phyloP scores from a whole-genome alignment of 30 jellyfish, hydroid and myxozoan genomes.

The Hydra vulgaris region DNA sequence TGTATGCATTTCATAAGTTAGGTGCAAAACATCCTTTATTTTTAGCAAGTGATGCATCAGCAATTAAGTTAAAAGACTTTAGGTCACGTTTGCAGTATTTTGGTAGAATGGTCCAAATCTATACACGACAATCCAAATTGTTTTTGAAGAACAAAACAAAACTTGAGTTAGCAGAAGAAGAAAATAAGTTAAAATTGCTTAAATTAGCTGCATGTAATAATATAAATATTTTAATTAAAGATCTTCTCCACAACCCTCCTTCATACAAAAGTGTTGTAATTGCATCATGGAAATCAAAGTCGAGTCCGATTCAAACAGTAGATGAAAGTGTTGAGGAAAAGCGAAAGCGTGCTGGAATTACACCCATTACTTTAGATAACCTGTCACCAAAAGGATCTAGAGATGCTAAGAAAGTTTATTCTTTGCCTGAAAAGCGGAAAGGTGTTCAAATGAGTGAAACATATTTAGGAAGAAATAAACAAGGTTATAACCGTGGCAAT shows the following conservation, averaged over 20 bases:
- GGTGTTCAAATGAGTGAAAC: slow-evolving; percentile 36
- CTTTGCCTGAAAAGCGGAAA: slow-evolving; percentile 70
- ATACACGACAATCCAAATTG: slow-evolving; percentile 60
- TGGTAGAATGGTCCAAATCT: slow-evolving; percentile 80
- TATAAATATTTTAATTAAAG: slow-evolving; percentile 67
- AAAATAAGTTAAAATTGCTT: slow-evolving; percentile 54
- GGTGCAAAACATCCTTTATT: slow-evolving; percentile 57
- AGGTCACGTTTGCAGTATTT: slow-evolving; percentile 67
- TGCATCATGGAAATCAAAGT: slow-evolving; percentile 82
- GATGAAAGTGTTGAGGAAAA: slow-evolving; percentile 45
- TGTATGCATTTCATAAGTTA: slow-evolving; percentile 65
- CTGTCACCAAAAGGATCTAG: slow-evolving; percentile 37
- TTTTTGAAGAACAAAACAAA: slow-evolving; percentile 62
- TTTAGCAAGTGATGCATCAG: slow-evolving; percentile 51
- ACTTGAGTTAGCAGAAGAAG: slow-evolving; percentile 63
- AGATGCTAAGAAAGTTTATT: slow-evolving; percentile 35
- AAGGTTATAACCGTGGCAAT: slow-evolving; percentile 35
- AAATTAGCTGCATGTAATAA: slow-evolving; percentile 71
- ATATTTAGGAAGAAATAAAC: background rate
- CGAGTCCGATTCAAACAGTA: slow-evolving; percentile 14
- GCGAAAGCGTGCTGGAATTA: slow-evolving; percentile 93
- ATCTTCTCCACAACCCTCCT: slow-evolving; percentile 92
- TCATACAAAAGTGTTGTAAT: slow-evolving; percentile 57
- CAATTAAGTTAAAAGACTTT: slow-evolving; percentile 63
- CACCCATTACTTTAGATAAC: slow-evolving; percentile 81